A percentile compares a stretch with the other conserved stretches of the same genome.
Conservation (phyloP, 2,888 invertebrate species). For the Melieria picta region DNA sequence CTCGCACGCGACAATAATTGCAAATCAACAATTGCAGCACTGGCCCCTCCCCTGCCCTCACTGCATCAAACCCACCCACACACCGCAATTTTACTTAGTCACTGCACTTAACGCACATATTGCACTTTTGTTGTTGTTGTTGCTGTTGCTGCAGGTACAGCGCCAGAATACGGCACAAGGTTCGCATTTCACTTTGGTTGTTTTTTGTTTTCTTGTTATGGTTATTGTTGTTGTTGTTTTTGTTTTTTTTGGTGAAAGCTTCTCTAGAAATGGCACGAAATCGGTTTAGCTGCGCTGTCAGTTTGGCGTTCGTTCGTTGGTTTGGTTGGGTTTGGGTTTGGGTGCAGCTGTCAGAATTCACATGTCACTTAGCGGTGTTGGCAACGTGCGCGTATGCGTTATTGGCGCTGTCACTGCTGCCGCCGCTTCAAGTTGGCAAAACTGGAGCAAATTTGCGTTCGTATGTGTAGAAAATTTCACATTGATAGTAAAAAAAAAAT, state of each 20-base stretch:
- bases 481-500: too few species aligned
- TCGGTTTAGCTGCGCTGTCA: not conserved
- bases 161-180: too few species aligned
- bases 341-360: constrained; percentile 47
- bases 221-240: constrained; percentile 1
- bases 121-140: not conserved
- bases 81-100: not conserved
- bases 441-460: too few species aligned
- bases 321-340: constrained; percentile 15
- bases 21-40: too few species aligned
- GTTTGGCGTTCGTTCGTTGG: not conserved
- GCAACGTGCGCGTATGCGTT: constrained; percentile 1
- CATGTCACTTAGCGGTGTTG: constrained; percentile 40
- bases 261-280: not conserved
- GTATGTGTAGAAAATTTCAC: too few species aligned
- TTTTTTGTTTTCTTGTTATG: not conserved
- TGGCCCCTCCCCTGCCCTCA: too few species aligned
- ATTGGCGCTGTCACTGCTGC: too few species aligned
- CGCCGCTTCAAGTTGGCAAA: too few species aligned
- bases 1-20: too few species aligned
- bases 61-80: too few species aligned
- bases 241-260: constrained; percentile 15
- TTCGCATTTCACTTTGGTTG: constrained; percentile 5
- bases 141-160: too few species aligned
- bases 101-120: not conserved